Evolutionary conservation across 1,140 invertebrate species (phyloP).

Genomic region (Penaeus japonicus): DNA sequence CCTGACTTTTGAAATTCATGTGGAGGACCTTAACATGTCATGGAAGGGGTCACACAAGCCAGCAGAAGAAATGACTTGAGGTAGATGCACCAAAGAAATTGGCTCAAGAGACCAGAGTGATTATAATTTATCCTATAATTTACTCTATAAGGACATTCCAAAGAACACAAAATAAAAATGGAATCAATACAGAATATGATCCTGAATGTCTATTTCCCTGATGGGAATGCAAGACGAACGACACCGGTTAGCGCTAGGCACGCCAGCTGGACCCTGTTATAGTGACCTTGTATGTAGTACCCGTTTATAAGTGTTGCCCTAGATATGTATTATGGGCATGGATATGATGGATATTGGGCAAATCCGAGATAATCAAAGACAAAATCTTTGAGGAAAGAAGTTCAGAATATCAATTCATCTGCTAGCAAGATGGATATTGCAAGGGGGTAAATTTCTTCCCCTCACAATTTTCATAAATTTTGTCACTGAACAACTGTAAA

Average conservation of each 20-base stretch:
- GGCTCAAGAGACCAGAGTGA: constrained; percentile 55
- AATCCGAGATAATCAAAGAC: too few species aligned
- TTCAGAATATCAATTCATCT: too few species aligned
- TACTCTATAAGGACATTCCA: constrained; percentile 31
- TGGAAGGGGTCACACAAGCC: constrained; percentile 55
- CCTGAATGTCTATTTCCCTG: constrained; percentile 35
- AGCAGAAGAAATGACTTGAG: constrained; percentile 53
- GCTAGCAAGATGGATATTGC: too few species aligned
- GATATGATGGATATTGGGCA: constrained; percentile 37
- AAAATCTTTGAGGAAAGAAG: too few species aligned
- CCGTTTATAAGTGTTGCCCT: constrained; percentile 53
- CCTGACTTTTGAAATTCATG: constrained; percentile 49
- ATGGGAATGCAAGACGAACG: constrained; percentile 42
- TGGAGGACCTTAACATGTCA: constrained; percentile 53
- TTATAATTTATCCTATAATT: constrained; percentile 39
- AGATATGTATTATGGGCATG: constrained; percentile 52
- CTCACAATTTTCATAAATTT: too few species aligned
- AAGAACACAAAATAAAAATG: constrained; percentile 22
- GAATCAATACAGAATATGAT: constrained; percentile 33
- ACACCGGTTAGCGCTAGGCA: constrained; percentile 53
- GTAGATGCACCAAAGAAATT: constrained; percentile 57
- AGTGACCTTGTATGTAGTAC: constrained; percentile 55
- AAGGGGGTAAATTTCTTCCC: too few species aligned
- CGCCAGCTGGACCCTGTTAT: constrained; percentile 55
- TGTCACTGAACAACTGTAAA: too few species aligned